Evolutionary conservation across 2,113 vertebrate species (phyloP), one percentile per base, ranked within the genome.

Genomic region (Eulacestoma nigropectus): DNA sequence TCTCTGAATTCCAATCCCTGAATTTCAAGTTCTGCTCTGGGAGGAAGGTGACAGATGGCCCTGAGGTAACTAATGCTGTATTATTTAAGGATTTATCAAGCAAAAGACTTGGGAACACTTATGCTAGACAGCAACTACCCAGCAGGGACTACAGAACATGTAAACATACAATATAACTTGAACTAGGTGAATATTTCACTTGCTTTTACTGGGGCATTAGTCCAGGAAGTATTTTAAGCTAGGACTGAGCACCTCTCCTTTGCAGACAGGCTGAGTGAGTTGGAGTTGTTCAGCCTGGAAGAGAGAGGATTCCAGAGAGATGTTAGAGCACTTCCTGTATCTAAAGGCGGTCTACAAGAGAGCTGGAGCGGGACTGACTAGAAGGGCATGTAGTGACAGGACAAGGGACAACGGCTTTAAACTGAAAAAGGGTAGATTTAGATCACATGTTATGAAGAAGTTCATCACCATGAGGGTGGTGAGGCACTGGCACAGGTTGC

Each of bases 21-120:
- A 81, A 78, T 82, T 82, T 89, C 64, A 90, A 90, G 76, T 91
- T 76, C 90, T 91, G 39, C 78, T 78, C 64, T 83, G 77, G 46
- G n/a, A 87, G 13, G 46, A 65, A 77, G 62, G 56, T 47, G 65
- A 37, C 80, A 93, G 88, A 89, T 92, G 83, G 92, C n/a, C 23
- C 53, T 13, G 16, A 83, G 67, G 87, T 22, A 92, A 89, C 39
- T 26, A n/a, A 70, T 80, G 62, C 55, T 35, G 17, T 21, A 65
- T 79, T 93, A 94, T 80, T 89, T 57, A 87, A 89, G 70, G 74
- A 72, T 84, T 89, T 89, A 78, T 37, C 76, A 72, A 91, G 69
- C 62, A 92, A 56, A 86, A 78, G 76, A 70, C 33, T 89, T 56
- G 5, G 39, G 68, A 93, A 81, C 25, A 21, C 53, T 91, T 72